Evolutionary conservation across 2,888 invertebrate genomes (phyloP), one percentile per base, ranked within the genome.

Genomic region (Nebria salina): DNA sequence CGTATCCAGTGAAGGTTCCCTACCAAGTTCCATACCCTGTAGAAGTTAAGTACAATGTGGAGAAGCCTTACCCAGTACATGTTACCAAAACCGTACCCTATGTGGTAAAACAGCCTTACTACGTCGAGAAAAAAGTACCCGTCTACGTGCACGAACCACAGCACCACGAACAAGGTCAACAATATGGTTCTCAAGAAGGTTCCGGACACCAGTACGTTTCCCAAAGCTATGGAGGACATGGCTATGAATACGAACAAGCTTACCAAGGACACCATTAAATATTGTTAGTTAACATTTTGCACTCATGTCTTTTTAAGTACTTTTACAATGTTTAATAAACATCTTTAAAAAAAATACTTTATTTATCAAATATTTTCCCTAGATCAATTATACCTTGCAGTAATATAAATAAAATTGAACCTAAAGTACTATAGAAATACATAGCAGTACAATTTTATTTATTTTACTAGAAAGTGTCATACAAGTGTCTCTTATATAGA

Each of bases 1-100:
- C 79, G 1, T 89, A 89, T n/a, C 89, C 89, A 5, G 88, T 89
- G 0, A 68, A 75, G 20, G 79, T 79, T 7, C 79, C 79, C 4
- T 41, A 68, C 25, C 9, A 79, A 4, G 68, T 79, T 2, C 75
- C 75, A 2, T 79, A 75, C 34, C 66, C 74, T 20, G 79, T 79
- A 6, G 68, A 79, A 43, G 74, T 79, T 4, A 9, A 41, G 6
- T 66, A 74, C 13, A 72, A 43, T 9, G 75, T 81, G 15, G 75
- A 70, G 15, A 70, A 76, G 64, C 80, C 80, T 8, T 81, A 81
- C 43, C 75, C 76, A 5, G 80, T 81, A 20, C 80, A 25, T 15
- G 75, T 81, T 4, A 75, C 41, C 25, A 81, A 81, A 41, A 72
- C 66, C 11, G 76, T 81, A 34, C 80, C 80, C 9, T 68, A 72